Evolutionary conservation across 2,113 vertebrate genomes (phyloP).

Genomic region (Chitala chitala): DNA sequence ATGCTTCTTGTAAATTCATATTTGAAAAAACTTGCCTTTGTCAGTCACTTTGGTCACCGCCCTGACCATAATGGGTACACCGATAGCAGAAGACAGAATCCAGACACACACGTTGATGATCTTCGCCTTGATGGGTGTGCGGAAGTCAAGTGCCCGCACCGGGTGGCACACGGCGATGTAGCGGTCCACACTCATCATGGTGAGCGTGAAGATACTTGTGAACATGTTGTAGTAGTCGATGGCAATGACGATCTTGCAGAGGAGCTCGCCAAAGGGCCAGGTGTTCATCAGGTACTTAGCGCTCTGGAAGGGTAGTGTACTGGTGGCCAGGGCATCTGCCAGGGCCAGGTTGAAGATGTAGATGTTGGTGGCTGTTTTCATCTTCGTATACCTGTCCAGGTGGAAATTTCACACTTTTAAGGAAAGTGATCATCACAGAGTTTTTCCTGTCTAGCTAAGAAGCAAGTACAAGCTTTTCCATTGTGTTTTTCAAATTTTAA

Average conservation of each 20-base stretch:
- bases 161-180: slow-evolving; percentile 93
- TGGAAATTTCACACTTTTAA: slow-evolving; percentile 4
- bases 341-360: slow-evolving; percentile 97
- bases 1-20: neutral
- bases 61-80: slow-evolving; percentile 89
- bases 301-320: slow-evolving; percentile 93
- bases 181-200: slow-evolving; percentile 97
- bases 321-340: slow-evolving; percentile 85
- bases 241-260: slow-evolving; percentile 85
- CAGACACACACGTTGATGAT: slow-evolving; percentile 93
- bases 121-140: slow-evolving; percentile 87
- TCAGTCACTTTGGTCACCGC: slow-evolving; percentile 71
- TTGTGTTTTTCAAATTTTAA: neutral
- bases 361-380: slow-evolving; percentile 98
- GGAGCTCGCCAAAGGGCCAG: slow-evolving; percentile 85
- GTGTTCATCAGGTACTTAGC: slow-evolving; percentile 91
- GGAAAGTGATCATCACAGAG: neutral
- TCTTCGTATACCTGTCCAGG: slow-evolving; percentile 83
- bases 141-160: slow-evolving; percentile 85
- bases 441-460: neutral
- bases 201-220: slow-evolving; percentile 95
- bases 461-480: neutral
- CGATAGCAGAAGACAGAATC: slow-evolving; percentile 84
- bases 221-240: slow-evolving; percentile 99
- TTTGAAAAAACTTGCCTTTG: slow-evolving; percentile 57